Evolutionary conservation across 2,113 vertebrate genomes (phyloP).

Genomic region (Catagonus wagneri): DNA sequence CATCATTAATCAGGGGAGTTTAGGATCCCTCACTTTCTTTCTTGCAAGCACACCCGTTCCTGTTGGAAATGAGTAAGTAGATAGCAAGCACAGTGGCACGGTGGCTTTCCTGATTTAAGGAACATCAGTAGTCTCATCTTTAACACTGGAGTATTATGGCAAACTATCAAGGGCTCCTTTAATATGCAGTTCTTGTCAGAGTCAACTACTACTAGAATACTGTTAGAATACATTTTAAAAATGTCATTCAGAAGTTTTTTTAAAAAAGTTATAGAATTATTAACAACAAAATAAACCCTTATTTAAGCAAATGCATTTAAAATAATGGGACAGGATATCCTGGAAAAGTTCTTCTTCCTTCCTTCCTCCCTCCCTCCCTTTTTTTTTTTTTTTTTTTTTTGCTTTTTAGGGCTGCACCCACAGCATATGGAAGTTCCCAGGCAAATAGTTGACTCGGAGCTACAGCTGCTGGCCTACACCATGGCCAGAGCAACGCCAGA

Average conservation of each 20-base stretch:
- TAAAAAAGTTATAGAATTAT: constrained; percentile 18
- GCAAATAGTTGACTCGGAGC: no score
- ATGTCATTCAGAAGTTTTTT: not conserved
- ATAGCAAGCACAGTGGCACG: not conserved
- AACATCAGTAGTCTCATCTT: not conserved
- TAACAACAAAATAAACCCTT: constrained; percentile 6
- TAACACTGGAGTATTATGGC: not conserved
- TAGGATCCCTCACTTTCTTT: not conserved
- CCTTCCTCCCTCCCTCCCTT: no score
- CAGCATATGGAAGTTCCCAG: no score
- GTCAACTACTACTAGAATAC: not conserved
- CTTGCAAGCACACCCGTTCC: constrained; percentile 20
- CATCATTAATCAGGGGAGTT: constrained; percentile 3
- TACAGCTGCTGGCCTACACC: no score
- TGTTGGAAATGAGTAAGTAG: not conserved
- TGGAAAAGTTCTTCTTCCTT: not conserved
- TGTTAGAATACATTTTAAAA: constrained; percentile 24
- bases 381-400: no score
- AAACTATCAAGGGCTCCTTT: constrained; percentile 43
- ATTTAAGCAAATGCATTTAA: constrained; percentile 37
- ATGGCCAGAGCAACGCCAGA: no score
- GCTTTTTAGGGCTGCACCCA: no score
- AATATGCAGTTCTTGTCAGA: not conserved
- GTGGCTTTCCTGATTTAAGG: not conserved
- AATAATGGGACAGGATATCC: not conserved